These are phyloP conservation scores for Ardeotis arabs DNA, from an alignment of 2,113 vertebrate species.

Conservation along the genomic window DNA sequence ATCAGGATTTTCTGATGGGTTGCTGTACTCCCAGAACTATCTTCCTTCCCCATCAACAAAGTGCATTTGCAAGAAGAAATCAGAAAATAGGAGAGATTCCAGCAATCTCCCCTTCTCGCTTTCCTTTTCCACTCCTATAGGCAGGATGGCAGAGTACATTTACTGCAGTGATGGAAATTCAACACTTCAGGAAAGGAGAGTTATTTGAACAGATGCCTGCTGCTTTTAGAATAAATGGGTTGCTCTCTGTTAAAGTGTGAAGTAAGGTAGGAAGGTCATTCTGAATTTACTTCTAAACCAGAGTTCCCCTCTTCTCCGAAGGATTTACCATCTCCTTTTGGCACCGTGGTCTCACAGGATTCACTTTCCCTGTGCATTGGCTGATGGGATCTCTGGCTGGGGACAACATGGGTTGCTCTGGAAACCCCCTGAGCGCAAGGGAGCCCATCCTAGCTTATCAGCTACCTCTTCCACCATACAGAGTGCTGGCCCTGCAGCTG, in stretches of 20 bases:
- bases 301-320: background rate
- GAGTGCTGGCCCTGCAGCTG: background rate
- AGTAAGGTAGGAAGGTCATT: background rate
- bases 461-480: background rate
- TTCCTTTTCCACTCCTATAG: background rate
- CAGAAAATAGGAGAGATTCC: background rate
- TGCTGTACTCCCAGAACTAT: background rate
- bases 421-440: background rate
- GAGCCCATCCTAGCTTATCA: background rate
- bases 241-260: background rate
- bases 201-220: background rate
- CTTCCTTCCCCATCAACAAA: background rate
- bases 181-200: background rate
- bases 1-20: background rate
- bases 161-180: background rate
- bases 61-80: background rate
- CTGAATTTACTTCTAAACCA: background rate
- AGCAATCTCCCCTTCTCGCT: background rate
- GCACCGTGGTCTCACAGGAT: background rate
- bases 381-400: background rate
- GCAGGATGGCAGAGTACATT: background rate
- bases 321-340: background rate
- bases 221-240: background rate
- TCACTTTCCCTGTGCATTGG: background rate
- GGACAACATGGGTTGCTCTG: background rate